These are phyloP conservation scores for Crypturellus tataupa DNA, from an alignment of 2,797 vertebrate genomes.

Conservation along the genomic window DNA sequence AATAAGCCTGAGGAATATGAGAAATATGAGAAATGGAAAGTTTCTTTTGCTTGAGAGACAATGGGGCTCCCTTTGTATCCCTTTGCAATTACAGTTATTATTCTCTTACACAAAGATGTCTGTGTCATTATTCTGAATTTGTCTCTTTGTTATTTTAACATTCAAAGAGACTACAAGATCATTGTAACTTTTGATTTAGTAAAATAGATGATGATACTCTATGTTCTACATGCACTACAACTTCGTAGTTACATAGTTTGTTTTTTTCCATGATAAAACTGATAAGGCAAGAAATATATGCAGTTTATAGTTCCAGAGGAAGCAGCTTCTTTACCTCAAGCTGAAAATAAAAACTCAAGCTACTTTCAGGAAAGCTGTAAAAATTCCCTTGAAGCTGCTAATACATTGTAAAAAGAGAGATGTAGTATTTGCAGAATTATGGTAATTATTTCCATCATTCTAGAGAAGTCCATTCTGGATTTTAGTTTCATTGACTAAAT, in stretches of 20 bases:
- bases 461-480: not conserved
- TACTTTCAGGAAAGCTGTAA: not conserved
- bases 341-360: not conserved
- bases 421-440: not conserved
- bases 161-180: not conserved
- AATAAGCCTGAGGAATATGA: not conserved
- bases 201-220: not conserved
- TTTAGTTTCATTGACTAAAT: not conserved
- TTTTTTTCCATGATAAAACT: not conserved
- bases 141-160: not conserved
- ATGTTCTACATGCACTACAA: not conserved
- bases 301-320: not conserved
- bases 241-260: not conserved
- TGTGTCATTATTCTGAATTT: not conserved
- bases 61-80: not conserved
- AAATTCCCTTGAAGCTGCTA: not conserved
- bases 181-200: not conserved
- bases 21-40: not conserved
- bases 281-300: not conserved
- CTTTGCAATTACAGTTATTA: not conserved
- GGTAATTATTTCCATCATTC: not conserved
- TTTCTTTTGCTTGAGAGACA: not conserved
- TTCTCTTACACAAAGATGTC: not conserved
- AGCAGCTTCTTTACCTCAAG: not conserved
- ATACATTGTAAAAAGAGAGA: not conserved